Percentiles rank a stretch among this genome's conserved stretches.
Evolutionary conservation across 92 coral and sea anemone genomes (phyloP).

Genomic region (Phenganax marumi): DNA sequence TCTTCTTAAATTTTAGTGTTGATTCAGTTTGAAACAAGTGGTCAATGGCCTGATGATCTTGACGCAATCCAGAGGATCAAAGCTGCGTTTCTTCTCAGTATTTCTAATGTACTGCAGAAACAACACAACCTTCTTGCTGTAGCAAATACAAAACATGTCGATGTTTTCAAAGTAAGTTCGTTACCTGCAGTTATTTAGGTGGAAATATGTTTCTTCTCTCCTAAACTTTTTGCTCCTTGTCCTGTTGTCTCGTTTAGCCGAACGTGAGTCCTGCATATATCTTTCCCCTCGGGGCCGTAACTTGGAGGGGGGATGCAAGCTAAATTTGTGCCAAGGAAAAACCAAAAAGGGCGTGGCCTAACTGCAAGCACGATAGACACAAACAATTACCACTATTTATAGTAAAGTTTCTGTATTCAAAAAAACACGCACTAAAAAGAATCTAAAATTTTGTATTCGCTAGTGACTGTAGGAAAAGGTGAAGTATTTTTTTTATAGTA

Average conservation of each 20-base stretch:
- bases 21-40: conserved; percentile 91
- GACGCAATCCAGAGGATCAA: conserved; percentile 79
- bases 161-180: conserved; percentile 71
- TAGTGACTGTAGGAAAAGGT: too few species aligned
- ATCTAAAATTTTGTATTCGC: too few species aligned
- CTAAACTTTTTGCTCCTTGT: neutral
- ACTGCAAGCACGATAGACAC: too few species aligned
- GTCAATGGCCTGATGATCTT: conserved; percentile 96
- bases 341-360: too few species aligned
- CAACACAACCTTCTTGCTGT: conserved; percentile 69
- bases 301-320: too few species aligned
- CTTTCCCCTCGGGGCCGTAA: too few species aligned
- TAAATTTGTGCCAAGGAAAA: too few species aligned
- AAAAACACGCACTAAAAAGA: too few species aligned
- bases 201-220: neutral
- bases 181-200: neutral
- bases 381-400: too few species aligned
- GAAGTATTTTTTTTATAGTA: too few species aligned
- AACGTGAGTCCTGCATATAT: too few species aligned
- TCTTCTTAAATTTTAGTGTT: conserved; percentile 53
- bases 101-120: conserved; percentile 67
- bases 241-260: neutral
- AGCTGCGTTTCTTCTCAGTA: conserved; percentile 88
- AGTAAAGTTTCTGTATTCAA: too few species aligned
- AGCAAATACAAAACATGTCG: conserved; percentile 71